Evolutionary conservation across 2,113 vertebrate species (phyloP), one percentile per base, ranked within the genome.

Genomic region (Semnornis frantzii): DNA sequence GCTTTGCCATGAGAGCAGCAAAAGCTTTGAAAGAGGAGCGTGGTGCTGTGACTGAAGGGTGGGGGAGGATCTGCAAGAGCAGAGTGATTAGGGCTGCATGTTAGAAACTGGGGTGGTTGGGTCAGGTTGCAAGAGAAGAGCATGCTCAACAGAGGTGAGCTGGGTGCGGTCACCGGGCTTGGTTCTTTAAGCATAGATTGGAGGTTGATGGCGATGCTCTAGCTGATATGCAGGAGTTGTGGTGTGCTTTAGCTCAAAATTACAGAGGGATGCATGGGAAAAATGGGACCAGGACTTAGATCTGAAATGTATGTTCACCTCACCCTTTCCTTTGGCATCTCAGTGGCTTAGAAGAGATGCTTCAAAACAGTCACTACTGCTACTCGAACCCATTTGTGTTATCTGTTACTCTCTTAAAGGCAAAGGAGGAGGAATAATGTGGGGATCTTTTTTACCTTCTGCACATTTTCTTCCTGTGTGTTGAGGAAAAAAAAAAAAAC

Each of bases 11-110:
- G 30, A 18, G 28, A 62, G 60, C 42, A 42, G 55, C 11, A 59
- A 78, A 72, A 75, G 15, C 50, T 50, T 50, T 50, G 50, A 50
- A 86, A 39, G 37, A 80, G 28, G 12, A 62, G 11, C 19, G 30
- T 30, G 24, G 24, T 3, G 4, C n/a, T 85, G 58, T 0, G 4
- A 6, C 37, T 83, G 3, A 7, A 8, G 48, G 37, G 3, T 2
- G 0, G n/a, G 8, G 31, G 31, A 74, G 52, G 34, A 42, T 70
- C 65, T 15, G 25, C 19, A 33, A 21, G 37, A 77, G 46, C 30
- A 2, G 2, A 3, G 27, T n/a, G 46, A 16, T 42, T 64, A 10
- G 44, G 24, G 14, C 52, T 70, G 46, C 9, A 3, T 2, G 8
- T 48, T 16, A 58, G 87, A 64, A 89, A 44, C 4, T 15, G 54